These are phyloP conservation scores for Hipposideros armiger DNA, from an alignment of 2,113 vertebrate genomes.

Conservation along the genomic window DNA sequence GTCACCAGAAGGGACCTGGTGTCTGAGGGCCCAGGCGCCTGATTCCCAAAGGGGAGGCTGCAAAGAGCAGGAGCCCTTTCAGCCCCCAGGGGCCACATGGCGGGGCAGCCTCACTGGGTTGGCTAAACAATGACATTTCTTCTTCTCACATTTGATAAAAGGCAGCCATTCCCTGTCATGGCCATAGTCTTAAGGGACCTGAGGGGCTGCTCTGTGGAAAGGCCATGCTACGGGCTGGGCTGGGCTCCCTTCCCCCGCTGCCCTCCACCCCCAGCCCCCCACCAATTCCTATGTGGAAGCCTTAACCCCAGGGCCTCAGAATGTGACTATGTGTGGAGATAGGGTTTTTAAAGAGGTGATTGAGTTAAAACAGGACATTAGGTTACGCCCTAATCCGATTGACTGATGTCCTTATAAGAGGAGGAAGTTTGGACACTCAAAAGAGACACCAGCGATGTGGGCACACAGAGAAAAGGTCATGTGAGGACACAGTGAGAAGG, in stretches of 20 bases:
- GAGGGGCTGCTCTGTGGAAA: not conserved
- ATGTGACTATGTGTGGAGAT: not conserved
- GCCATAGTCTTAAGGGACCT: not conserved
- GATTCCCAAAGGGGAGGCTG: not conserved
- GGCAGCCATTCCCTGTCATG: not conserved
- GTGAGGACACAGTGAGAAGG: not conserved
- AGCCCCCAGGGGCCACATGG: fast-evolving
- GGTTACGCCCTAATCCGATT: not conserved
- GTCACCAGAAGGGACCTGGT: not conserved
- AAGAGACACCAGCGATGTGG: not conserved
- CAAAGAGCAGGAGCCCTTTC: not conserved
- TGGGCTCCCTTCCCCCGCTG: too few species aligned
- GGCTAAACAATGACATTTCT: not conserved
- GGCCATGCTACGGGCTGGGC: not conserved
- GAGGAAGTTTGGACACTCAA: not conserved
- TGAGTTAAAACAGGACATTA: not conserved
- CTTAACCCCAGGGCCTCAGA: not conserved
- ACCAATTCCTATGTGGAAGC: not conserved
- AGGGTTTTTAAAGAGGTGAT: not conserved
- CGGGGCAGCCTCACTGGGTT: not conserved
- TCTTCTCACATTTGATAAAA: not conserved
- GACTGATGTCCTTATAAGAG: not conserved
- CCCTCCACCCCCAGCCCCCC: not conserved
- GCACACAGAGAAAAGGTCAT: not conserved
- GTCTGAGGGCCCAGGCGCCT: not conserved